Base-by-base conservation (phyloP, 2,888 invertebrate species). In the Acronicta aceris region DNA sequence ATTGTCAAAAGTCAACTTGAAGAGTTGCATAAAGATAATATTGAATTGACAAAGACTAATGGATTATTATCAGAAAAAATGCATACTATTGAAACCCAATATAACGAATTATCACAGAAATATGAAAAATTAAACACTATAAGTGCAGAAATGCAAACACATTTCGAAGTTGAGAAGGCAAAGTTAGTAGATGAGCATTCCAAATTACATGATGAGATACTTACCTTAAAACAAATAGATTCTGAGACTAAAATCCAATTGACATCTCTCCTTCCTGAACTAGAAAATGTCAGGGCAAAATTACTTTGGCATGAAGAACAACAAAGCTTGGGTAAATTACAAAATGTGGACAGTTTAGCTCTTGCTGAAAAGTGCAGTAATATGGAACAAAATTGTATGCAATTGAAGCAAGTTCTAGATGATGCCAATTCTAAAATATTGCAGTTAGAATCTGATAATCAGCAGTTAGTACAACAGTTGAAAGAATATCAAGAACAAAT, bases 341-440 rank as follows among this genome's bases (percentile, higher is more conserved):
- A 79, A 38, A 74, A 73, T 54, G 53, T 52, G 10, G 78, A 84
- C 56, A 48, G 65, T 59, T 56, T 79, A 13, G 73, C 76, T 8
- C 63, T 89, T 60, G 69, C 74, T 50, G 84, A 90, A 76, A 84
- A 86, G 74, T 84, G 54, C 52, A 74, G 65, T 52, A 41, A 75
- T 3, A 68, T 92, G 59, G 89, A 92, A 70, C 81, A 91, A 62
- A 80, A 90, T 65, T 88, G 81, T 73, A 54, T 76, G 21, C 79
- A 86, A 54, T 70, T 92, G 27, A 87, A 87, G 61, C 60, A 73
- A 51, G 81, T 78, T 49, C 69, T 93, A 41, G 89, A 93, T 51
- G 91, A 94, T 46, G 83, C 93, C 1, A 90, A 91, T 77, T 82
- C 86, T 15, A 93, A 92, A 78, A 89, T 93, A 65, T 80, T 85